Base-by-base conservation (phyloP, 2,113 vertebrate species). In the Clarias gariepinus region DNA sequence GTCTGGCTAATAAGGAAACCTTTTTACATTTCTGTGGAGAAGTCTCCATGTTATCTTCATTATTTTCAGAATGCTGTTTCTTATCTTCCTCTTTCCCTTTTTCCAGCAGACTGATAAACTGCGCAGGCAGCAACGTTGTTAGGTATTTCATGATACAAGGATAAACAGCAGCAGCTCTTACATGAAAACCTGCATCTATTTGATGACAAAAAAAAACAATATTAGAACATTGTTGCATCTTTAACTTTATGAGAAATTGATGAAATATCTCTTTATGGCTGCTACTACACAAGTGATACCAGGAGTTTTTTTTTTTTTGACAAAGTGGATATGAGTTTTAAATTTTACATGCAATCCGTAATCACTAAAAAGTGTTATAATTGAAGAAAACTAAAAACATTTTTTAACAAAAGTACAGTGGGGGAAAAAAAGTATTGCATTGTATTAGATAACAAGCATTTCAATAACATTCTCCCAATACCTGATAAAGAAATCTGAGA, bases 111-210 rank as follows among this genome's bases (percentile, higher is more conserved):
- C 83, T 63, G 68, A 79, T 12, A 87, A 92, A 92, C 52, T 89
- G 85, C 15, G 81, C 71, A 21, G 90, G 92, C 28, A 92, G 88
- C 63, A 89, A 82, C 0, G 77, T 87, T 63, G 89, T 91, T 33
- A 92, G 66, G 74, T 90, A 88, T 69, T 74, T 88, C 91, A 92
- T 89, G 66, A 93, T 82, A 25, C 8, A 36, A n/a, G 91, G 90
- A 52, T 91, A 90, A 47, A 18, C 21, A 7, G 18, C 69, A 52
- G 90, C 86, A 30, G 66, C 86, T 19, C n/a, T 73, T 71, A 91
- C 76, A 23, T 47, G 53, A 76, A 19, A 87, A 30, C 88, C 83
- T 71, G 86, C 90, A 85, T n/a, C 92, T 92, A 74, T 60, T 81
- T 74, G 30, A 85, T 58, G 28, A 73, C 10, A 81, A 82, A 79